Evolutionary conservation across 2,888 invertebrate species (phyloP).

Genomic region (Pardosa pseudoannulata): DNA sequence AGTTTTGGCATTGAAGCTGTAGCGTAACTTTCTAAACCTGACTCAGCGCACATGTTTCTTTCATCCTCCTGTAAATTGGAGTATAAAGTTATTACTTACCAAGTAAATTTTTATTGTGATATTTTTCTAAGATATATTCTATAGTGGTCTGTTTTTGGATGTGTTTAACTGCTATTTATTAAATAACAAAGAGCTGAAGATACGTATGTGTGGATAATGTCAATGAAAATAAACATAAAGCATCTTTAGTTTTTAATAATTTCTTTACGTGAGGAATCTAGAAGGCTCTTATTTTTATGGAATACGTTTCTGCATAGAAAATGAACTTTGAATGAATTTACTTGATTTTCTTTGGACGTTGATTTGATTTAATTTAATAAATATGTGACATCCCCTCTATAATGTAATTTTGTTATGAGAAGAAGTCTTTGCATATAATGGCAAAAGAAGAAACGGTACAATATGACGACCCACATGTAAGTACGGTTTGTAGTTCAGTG

Average conservation of each 20-base stretch:
- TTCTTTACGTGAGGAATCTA: too few species aligned
- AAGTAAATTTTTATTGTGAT: background rate
- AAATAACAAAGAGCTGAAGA: background rate
- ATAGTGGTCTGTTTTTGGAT: background rate
- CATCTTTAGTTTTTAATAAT: background rate
- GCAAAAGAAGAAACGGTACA: conserved; percentile 8
- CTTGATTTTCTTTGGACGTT: too few species aligned
- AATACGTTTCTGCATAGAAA: too few species aligned
- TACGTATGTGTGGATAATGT: background rate
- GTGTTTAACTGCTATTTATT: background rate
- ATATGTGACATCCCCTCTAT: background rate
- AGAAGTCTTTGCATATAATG: conserved; percentile 28
- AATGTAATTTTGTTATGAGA: background rate
- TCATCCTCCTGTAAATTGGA: background rate
- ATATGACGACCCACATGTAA: conserved; percentile 36
- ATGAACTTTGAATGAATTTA: too few species aligned
- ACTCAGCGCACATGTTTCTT: background rate
- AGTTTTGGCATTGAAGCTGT: background rate
- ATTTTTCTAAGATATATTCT: background rate
- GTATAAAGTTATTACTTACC: background rate
- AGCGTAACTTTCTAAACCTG: background rate
- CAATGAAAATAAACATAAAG: background rate
- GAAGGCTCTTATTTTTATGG: too few species aligned
- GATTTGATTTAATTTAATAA: too few species aligned
- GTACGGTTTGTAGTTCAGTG: conserved; percentile 49